Evolutionary conservation across 2,888 invertebrate genomes (phyloP).

Genomic region (Hoplodrina ambigua): DNA sequence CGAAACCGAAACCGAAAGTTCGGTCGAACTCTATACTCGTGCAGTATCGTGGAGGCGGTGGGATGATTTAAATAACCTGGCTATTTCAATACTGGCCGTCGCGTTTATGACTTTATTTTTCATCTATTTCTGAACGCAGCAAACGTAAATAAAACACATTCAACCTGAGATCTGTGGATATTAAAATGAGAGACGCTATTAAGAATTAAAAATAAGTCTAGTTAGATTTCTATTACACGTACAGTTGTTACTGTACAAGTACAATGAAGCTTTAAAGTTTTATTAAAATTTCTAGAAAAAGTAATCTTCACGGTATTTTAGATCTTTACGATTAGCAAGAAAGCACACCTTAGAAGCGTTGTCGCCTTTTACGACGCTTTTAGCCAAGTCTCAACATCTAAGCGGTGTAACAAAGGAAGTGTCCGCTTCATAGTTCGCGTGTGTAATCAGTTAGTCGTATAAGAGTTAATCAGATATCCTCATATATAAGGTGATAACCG

Average conservation of each 20-base stretch:
- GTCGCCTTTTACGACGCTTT: slow-evolving; percentile 33
- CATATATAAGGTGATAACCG: slow-evolving; percentile 58
- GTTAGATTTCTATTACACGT: not conserved
- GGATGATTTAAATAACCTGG: slow-evolving; percentile 54
- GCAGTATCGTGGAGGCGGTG: slow-evolving; percentile 34
- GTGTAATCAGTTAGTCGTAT: slow-evolving; percentile 63
- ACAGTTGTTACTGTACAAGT: not conserved
- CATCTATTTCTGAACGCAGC: slow-evolving; percentile 52
- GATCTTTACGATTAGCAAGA: slow-evolving; percentile 41
- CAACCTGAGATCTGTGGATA: slow-evolving; percentile 27
- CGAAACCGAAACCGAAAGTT: no score
- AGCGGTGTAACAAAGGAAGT: slow-evolving; percentile 49
- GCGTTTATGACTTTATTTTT: slow-evolving; percentile 63
- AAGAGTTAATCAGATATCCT: slow-evolving; percentile 56
- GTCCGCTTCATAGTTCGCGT: slow-evolving; percentile 43
- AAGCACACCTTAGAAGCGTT: slow-evolving; percentile 19
- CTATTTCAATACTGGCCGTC: slow-evolving; percentile 57
- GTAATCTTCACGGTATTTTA: slow-evolving; percentile 24
- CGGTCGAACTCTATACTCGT: not conserved
- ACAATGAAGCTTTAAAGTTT: not conserved
- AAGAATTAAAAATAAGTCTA: not conserved
- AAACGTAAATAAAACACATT: slow-evolving; percentile 43
- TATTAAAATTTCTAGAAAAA: slow-evolving; percentile 17
- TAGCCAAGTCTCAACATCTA: slow-evolving; percentile 16
- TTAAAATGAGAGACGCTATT: slow-evolving; percentile 9